Percentiles rank a stretch among this genome's conserved stretches.
Evolutionary conservation across 1,140 invertebrate species (phyloP).

Genomic region (Artemia franciscana): DNA sequence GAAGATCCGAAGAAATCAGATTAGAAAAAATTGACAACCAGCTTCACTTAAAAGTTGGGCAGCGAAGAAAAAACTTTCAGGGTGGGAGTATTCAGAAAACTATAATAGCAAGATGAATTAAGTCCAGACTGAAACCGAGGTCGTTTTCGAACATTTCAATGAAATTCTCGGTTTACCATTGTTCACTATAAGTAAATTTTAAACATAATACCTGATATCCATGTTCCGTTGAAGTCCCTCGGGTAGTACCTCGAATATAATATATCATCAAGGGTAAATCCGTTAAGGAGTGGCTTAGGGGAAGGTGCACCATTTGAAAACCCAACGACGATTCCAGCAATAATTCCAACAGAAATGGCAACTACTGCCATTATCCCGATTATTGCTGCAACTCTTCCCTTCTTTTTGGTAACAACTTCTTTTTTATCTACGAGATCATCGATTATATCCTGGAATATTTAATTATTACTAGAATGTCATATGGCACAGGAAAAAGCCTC

Average conservation of each 20-base stretch:
- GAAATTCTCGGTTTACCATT: too few relatives aligned
- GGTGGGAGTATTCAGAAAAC: too few relatives aligned
- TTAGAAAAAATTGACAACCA: too few relatives aligned
- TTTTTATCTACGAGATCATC: not conserved
- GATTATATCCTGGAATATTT: not conserved
- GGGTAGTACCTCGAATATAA: constrained; percentile 14
- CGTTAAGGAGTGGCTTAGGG: constrained; percentile 4
- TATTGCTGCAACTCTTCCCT: not conserved
- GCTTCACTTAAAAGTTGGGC: too few relatives aligned
- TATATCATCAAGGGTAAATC: constrained; percentile 15
- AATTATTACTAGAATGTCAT: too few relatives aligned
- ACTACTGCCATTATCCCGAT: constrained; percentile 5
- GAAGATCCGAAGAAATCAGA: too few relatives aligned
- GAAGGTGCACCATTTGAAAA: constrained; percentile 4
- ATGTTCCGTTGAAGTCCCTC: constrained; percentile 16
- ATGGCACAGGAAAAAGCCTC: too few relatives aligned
- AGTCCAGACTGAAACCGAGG: too few relatives aligned
- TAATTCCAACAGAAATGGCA: constrained; percentile 5
- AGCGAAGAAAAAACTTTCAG: too few relatives aligned
- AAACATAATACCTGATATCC: constrained; percentile 19
- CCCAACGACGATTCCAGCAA: not conserved
- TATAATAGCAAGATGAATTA: too few relatives aligned
- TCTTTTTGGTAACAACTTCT: not conserved
- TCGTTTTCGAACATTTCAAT: too few relatives aligned
- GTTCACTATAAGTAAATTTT: too few relatives aligned